Evolutionary conservation across 2,888 invertebrate species (phyloP).

Genomic region (Athalia cordata): DNA sequence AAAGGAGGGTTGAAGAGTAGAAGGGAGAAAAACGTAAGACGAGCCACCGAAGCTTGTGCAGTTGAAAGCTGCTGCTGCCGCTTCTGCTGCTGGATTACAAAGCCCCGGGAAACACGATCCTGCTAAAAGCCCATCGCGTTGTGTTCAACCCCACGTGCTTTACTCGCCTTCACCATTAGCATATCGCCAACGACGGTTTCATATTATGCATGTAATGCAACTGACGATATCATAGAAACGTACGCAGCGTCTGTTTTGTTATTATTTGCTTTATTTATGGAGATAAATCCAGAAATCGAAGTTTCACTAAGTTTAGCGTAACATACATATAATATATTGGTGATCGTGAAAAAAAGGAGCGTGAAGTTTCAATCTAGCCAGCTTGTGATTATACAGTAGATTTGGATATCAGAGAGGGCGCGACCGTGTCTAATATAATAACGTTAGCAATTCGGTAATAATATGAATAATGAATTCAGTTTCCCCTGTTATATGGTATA

Average conservation of each 20-base stretch:
- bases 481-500: neutral
- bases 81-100: conserved; percentile 54
- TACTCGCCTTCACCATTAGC: conserved; percentile 29
- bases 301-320: no score
- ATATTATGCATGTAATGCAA: conserved; percentile 3
- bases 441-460: conserved; percentile 28
- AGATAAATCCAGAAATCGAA: no score
- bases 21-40: conserved; percentile 39
- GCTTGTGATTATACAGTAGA: neutral
- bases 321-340: no score
- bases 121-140: conserved; percentile 54
- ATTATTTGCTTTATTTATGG: no score
- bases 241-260: no score
- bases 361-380: neutral
- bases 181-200: conserved; percentile 12
- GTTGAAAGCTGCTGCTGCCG: conserved; percentile 54
- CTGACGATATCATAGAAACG: neutral
- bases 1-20: neutral
- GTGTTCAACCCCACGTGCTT: conserved; percentile 38
- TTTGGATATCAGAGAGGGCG: neutral
- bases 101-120: conserved; percentile 57
- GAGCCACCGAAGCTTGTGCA: conserved; percentile 36
- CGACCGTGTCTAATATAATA: neutral
- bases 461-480: conserved; percentile 36
- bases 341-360: neutral